These are phyloP conservation scores for Tragopan temminckii DNA, from an alignment of 2,797 vertebrate genomes.

Conservation along the genomic window DNA sequence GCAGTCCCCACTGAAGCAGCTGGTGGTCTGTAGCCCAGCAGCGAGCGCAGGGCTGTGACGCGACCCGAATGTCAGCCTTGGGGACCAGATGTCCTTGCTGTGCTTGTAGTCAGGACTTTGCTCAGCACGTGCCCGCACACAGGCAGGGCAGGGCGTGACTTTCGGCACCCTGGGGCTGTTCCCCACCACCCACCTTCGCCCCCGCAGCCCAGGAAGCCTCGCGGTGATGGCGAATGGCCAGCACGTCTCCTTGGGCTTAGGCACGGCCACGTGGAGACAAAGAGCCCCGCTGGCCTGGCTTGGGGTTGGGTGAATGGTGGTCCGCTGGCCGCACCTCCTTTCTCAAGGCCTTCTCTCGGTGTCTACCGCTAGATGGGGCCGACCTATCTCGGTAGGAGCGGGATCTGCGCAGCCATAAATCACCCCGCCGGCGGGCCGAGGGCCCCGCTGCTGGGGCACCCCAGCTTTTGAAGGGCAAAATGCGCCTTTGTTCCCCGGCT, in stretches of 20 bases:
- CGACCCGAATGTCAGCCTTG: not conserved
- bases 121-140: not conserved
- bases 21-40: not conserved
- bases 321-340: not conserved
- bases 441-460: constrained; percentile 39
- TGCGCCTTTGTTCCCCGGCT: constrained; percentile 79
- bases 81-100: not conserved
- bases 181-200: not conserved
- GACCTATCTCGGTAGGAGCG: constrained; percentile 58
- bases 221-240: not conserved
- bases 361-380: constrained; percentile 83
- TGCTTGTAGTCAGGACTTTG: not conserved
- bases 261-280: not conserved
- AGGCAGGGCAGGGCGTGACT: not conserved
- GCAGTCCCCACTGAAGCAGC: not conserved
- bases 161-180: not conserved
- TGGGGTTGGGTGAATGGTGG: not conserved
- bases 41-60: not conserved
- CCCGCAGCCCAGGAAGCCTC: not conserved
- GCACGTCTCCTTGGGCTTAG: not conserved
- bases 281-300: not conserved
- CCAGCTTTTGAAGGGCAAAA: constrained; percentile 71
- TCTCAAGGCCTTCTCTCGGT: not conserved
- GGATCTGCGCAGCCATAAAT: not conserved
- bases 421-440: constrained; percentile 4